Evolutionary conservation across 2,888 invertebrate species (phyloP), one percentile per base, ranked within the genome.

Genomic region (Lepidonotus clava): DNA sequence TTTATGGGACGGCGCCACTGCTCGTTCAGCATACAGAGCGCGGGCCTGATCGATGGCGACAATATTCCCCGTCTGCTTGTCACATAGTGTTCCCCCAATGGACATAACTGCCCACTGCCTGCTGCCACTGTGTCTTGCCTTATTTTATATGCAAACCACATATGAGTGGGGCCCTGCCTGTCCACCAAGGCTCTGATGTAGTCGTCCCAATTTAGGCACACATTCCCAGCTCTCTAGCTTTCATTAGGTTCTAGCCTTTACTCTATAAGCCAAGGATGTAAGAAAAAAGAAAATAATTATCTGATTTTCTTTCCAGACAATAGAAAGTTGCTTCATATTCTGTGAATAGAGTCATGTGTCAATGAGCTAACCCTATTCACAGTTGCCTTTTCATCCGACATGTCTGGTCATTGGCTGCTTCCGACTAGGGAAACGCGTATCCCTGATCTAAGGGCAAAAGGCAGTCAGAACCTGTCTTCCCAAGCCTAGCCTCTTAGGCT

Each of bases 321-420:
- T 11, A 38, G 71, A 38, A 61, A 71, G 38, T 71, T 71, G 71
- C 71, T 24, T 71, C 71, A 71, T 38, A 71, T 34, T 38, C 71
- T n/a, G 1, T 38, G 11, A 71, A 71, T 71, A 36, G 71, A 18
- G 36, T 38, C 18, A 71, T 71, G 71, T 34, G 11, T 21, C 71
- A 71, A 38, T 38, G 71, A 71, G 71, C 36, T n/a, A n/a, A n/a
- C n/a, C n/a, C n/a, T n/a, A n/a, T n/a, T n/a, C n/a, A n/a, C n/a
- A n/a, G n/a, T n/a, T n/a, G n/a, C n/a, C n/a, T n/a, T n/a, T n/a
- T n/a, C n/a, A n/a, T n/a, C n/a, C n/a, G n/a, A n/a, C n/a, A n/a
- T n/a, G n/a, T n/a, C n/a, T n/a, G n/a, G n/a, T n/a, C n/a, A n/a
- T n/a, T n/a, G n/a, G n/a, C n/a, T n/a, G n/a, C n/a, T n/a, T n/a